phyloP scores from a whole-genome alignment of 2,113 vertebrate genomes.

The Xenotilapia leptura region DNA sequence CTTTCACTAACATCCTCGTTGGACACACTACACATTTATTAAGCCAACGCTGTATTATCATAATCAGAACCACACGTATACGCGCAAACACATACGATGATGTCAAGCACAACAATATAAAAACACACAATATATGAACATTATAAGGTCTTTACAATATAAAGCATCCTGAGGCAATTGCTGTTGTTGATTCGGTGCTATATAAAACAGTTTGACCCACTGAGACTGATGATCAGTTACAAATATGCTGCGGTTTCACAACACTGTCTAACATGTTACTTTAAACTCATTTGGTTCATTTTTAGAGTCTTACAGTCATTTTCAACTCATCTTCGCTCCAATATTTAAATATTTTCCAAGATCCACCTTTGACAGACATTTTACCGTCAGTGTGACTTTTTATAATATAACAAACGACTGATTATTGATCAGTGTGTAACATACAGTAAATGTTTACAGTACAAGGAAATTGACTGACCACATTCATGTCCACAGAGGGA shows the following conservation, averaged over 20 bases:
- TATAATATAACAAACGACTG: neutral
- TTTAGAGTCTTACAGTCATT: neutral
- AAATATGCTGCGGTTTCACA: neutral
- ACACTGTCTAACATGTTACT: neutral
- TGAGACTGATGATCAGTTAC: neutral
- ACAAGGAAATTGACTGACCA: neutral
- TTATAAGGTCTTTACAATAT: neutral
- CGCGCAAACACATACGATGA: neutral
- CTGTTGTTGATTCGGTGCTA: neutral
- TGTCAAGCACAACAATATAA: neutral
- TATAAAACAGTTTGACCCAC: neutral
- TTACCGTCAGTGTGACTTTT: neutral
- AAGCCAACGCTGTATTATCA: neutral
- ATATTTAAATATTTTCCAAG: neutral
- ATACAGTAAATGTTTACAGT: neutral
- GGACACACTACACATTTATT: neutral
- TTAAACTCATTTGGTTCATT: neutral
- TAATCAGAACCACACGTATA: neutral
- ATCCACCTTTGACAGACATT: neutral
- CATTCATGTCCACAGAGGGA: neutral
- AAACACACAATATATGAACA: neutral
- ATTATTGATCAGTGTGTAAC: neutral
- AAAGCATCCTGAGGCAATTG: neutral
- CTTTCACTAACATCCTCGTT: neutral
- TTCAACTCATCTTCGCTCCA: neutral